Evolutionary conservation across 2,113 vertebrate genomes (phyloP).

Genomic region (Anhinga rufa): DNA sequence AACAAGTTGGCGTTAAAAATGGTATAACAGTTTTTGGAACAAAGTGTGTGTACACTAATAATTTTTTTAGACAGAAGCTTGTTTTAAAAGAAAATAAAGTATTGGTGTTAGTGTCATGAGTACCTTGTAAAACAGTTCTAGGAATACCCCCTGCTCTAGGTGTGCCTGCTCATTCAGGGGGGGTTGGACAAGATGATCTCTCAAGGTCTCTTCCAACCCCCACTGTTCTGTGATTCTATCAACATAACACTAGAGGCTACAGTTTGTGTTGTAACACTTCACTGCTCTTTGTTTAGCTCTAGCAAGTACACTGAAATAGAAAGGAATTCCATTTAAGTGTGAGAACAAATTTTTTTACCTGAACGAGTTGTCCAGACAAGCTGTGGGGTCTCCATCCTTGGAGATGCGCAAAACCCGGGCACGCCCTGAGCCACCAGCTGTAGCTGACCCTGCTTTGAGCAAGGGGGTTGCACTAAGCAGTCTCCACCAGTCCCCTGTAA

Average conservation of each 20-base stretch:
- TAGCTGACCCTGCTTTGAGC: neutral
- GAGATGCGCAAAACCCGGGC: neutral
- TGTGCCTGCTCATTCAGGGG: no score
- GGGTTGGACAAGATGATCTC: no score
- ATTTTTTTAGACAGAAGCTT: neutral
- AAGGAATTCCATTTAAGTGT: neutral
- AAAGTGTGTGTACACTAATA: neutral
- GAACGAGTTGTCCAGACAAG: neutral
- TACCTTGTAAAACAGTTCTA: neutral
- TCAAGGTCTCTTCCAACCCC: no score
- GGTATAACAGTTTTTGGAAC: neutral
- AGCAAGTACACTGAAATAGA: neutral
- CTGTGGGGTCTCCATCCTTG: neutral
- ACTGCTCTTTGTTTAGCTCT: neutral
- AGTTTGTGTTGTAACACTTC: neutral
- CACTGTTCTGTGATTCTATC: no score
- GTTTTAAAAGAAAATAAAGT: neutral
- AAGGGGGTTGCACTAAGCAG: rapidly evolving
- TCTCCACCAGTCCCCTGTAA: neutral
- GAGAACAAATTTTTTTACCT: no score
- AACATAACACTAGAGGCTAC: neutral
- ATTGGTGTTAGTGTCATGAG: neutral
- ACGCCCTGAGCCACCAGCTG: neutral
- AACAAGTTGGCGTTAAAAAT: neutral
- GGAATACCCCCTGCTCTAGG: neutral